Evolutionary conservation across 2,888 invertebrate genomes (phyloP).

Genomic region (Zelleria hepariella): DNA sequence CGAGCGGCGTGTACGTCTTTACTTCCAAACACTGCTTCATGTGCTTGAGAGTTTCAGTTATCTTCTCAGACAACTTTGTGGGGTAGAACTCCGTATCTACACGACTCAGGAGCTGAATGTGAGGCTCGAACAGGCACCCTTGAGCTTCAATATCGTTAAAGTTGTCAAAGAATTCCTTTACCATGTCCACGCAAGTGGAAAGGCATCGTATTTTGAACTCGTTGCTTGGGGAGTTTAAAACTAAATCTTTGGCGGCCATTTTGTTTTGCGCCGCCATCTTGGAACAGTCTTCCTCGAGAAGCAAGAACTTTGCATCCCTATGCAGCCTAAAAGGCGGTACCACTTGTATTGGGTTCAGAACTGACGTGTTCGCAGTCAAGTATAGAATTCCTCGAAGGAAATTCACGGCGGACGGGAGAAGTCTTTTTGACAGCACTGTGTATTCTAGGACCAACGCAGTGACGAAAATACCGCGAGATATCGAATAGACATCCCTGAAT

Average conservation of each 20-base stretch:
- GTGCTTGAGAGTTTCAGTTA: constrained; percentile 51
- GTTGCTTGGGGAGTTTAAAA: constrained; percentile 61
- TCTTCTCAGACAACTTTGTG: constrained; percentile 53
- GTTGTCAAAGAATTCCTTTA: constrained; percentile 72
- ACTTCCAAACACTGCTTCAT: constrained; percentile 64
- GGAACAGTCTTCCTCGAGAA: constrained; percentile 65
- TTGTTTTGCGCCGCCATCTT: constrained; percentile 40
- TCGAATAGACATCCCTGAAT: constrained; percentile 75
- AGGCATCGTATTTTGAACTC: constrained; percentile 77
- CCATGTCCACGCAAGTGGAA: constrained; percentile 65
- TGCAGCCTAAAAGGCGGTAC: constrained; percentile 78
- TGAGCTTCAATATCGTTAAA: constrained; percentile 55
- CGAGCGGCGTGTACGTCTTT: constrained; percentile 70
- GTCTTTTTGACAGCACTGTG: constrained; percentile 82
- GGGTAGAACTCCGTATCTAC: constrained; percentile 76
- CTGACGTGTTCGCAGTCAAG: constrained; percentile 75
- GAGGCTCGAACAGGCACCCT: constrained; percentile 64
- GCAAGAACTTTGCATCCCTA: constrained; percentile 68
- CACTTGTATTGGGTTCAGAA: constrained; percentile 73
- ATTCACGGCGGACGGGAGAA: constrained; percentile 84
- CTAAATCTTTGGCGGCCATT: constrained; percentile 73
- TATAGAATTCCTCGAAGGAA: constrained; percentile 84
- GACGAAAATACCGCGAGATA: constrained; percentile 84
- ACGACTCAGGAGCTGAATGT: constrained; percentile 67
- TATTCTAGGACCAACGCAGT: constrained; percentile 84